phyloP scores from a whole-genome alignment of 2,113 vertebrate species.

The Malurus cyaneus region DNA sequence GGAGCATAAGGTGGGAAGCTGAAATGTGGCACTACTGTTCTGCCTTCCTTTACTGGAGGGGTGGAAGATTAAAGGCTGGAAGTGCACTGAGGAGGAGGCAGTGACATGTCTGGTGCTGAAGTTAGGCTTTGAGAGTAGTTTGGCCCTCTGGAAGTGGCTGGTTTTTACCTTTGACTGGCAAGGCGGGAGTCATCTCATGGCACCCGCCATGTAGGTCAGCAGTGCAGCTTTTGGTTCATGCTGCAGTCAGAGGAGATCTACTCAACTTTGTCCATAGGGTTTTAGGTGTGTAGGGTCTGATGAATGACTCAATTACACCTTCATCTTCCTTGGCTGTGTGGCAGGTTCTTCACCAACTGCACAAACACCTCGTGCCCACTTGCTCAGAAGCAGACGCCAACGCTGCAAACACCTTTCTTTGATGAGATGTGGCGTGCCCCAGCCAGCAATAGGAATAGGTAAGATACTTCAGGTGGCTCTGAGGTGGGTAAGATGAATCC shows the following conservation, averaged over 20 bases:
- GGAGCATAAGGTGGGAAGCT: neutral
- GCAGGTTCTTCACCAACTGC: neutral
- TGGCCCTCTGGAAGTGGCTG: neutral
- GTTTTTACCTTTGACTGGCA: neutral
- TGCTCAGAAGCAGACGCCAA: neutral
- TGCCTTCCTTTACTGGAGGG: neutral
- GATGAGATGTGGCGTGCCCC: neutral
- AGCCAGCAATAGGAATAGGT: neutral
- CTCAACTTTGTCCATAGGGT: rapidly evolving
- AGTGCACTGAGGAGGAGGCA: neutral
- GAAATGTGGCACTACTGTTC: neutral
- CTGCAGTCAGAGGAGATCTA: neutral
- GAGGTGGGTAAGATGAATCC: neutral
- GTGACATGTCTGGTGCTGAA: neutral
- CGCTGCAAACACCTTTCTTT: neutral
- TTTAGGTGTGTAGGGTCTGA: neutral
- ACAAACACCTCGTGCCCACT: neutral
- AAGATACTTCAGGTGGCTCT: rapidly evolving
- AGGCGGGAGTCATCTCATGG: neutral
- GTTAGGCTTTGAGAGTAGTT: neutral
- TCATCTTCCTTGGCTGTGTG: neutral
- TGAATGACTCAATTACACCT: neutral
- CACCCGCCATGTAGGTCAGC: rapidly evolving
- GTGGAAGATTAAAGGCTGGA: neutral
- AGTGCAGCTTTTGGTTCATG: neutral